These are phyloP conservation scores for Sceloporus undulatus DNA, from an alignment of 2,113 vertebrate genomes.

Conservation along the genomic window DNA sequence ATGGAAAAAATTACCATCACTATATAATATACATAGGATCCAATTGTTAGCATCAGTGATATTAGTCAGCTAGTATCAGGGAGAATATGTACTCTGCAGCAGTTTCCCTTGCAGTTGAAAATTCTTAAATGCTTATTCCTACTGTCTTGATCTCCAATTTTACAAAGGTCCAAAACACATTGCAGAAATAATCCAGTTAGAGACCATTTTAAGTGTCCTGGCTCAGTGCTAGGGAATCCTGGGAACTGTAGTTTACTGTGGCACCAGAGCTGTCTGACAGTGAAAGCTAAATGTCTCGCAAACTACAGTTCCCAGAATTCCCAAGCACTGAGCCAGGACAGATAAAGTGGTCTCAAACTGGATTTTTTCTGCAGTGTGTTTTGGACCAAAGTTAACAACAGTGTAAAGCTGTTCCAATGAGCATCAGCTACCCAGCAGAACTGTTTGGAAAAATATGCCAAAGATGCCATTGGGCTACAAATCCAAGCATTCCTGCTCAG, in stretches of 20 bases:
- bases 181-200: too few relatives aligned
- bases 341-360: too few relatives aligned
- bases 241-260: too few relatives aligned
- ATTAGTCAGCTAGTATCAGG: not conserved
- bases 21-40: slow-evolving; percentile 28
- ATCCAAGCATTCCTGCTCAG: not conserved
- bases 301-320: too few relatives aligned
- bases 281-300: too few relatives aligned
- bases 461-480: not conserved
- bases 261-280: too few relatives aligned
- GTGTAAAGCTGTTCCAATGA: not conserved
- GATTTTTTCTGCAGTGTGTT: too few relatives aligned
- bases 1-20: slow-evolving; percentile 58
- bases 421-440: not conserved
- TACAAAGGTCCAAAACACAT: too few relatives aligned
- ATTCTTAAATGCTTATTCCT: not conserved
- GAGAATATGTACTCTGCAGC: not conserved
- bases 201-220: too few relatives aligned
- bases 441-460: too few relatives aligned
- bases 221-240: too few relatives aligned
- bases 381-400: not conserved
- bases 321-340: too few relatives aligned
- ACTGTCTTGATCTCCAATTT: not conserved
- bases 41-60: not conserved
- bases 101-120: not conserved